phyloP scores from a whole-genome alignment of 2,113 vertebrate species.

The Ranitomeya variabilis region DNA sequence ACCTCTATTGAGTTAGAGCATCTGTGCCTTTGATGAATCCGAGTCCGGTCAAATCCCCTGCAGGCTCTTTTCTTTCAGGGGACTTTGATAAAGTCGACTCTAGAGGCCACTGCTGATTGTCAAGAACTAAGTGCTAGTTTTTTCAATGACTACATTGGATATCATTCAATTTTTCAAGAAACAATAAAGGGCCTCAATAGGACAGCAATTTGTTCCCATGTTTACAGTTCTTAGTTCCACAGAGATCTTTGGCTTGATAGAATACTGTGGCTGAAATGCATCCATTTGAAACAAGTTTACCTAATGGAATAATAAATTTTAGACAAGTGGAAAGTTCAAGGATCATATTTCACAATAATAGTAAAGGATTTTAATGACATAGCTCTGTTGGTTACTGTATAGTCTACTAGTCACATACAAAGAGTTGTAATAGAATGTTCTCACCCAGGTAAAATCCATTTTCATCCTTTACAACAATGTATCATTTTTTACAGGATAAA shows the following conservation, averaged over 20 bases:
- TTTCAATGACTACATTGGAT: no score
- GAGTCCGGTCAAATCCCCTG: no score
- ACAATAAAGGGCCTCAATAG: neutral
- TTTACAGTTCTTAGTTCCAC: neutral
- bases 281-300: neutral
- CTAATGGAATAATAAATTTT: neutral
- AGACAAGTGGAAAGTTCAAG: neutral
- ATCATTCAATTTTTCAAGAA: neutral
- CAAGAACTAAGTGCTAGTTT: no score
- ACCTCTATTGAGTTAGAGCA: no score
- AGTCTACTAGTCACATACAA: neutral
- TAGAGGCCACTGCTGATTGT: no score
- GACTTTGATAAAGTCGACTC: no score
- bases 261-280: neutral
- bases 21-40: no score
- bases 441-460: neutral
- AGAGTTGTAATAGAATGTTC: neutral
- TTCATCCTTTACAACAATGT: neutral
- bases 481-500: neutral
- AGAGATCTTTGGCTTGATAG: no score
- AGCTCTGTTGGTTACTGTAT: neutral
- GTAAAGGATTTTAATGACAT: neutral
- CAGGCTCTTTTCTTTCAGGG: no score
- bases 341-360: neutral
- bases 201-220: neutral